Conservation (phyloP, 2,888 invertebrate genomes). For the Patella pellucida region DNA sequence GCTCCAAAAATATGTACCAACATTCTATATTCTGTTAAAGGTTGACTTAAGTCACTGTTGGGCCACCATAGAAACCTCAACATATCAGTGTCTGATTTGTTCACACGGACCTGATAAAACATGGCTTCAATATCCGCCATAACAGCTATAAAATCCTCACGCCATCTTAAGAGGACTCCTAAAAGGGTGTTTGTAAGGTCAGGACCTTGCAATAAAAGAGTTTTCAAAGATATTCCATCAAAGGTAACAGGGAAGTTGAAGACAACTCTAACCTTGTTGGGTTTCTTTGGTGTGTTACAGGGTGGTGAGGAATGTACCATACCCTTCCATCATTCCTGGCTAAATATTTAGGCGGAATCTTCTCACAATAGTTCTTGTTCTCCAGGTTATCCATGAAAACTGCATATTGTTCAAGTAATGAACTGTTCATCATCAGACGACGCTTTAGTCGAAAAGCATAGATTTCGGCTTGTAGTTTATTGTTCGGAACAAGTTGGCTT, state of each 20-base stretch:
- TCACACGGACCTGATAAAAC: too few relatives aligned
- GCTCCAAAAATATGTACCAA: constrained; percentile 13
- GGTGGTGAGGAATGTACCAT: constrained; percentile 27
- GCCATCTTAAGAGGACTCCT: constrained; percentile 4
- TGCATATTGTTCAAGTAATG: constrained; percentile 19
- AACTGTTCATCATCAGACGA: constrained; percentile 16
- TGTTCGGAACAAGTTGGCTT: constrained; percentile 17
- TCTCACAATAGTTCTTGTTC: constrained; percentile 28
- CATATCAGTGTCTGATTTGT: too few relatives aligned
- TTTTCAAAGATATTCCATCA: too few relatives aligned
- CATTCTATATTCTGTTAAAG: neutral
- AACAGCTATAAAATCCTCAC: too few relatives aligned
- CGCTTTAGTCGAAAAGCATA: constrained; percentile 6
- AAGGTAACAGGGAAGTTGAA: too few relatives aligned
- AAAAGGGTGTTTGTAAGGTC: too few relatives aligned
- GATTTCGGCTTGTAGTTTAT: constrained; percentile 12
- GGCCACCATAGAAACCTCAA: too few relatives aligned
- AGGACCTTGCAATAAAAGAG: too few relatives aligned
- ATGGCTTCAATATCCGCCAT: too few relatives aligned
- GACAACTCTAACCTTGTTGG: constrained; percentile 26
- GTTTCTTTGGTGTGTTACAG: constrained; percentile 12
- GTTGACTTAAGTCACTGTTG: too few relatives aligned
- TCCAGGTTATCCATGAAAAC: constrained; percentile 22
- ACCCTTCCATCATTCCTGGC: neutral
- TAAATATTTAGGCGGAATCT: constrained; percentile 9